Evolutionary conservation across 1,140 invertebrate species (phyloP), one percentile per base, ranked within the genome.

Genomic region (Drosophila tsacasi): DNA sequence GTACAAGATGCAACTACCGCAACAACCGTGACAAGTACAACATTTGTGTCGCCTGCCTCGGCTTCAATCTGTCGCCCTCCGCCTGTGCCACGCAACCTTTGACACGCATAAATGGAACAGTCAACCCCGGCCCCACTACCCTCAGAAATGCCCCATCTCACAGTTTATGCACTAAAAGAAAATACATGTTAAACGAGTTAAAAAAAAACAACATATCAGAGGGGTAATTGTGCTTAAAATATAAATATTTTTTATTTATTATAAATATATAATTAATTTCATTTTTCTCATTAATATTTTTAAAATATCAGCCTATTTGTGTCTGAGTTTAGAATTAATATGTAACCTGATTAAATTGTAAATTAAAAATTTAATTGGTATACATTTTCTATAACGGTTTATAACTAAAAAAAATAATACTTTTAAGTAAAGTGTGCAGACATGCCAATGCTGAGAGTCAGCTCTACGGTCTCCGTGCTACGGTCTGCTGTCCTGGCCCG

Each of bases 1-100:
- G 81, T 68, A 63, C 79, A 89, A 89, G 84, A 89, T 85, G 84
- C 78, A 89, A 82, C 85, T 89, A 89, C 85, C 85, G 84, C 84
- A 89, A 90, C 84, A 90, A 90, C 65, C 84, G 79, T 89, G 84
- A 89, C 81, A 89, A 89, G 84, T 90, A 89, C 84, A 89, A 89
- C 85, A 89, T 89, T 89, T 89, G 85, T 90, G 78, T 89, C 85
- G 81, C 74, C 81, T 82, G 83, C 76, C 69, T 75, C 65, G 67
- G 66, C 83, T 86, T 86, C 83, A 82, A 86, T 86, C 84, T 87
- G 81, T 89, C 77, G 84, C 81, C 81, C 84, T 75, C 64, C 61
- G 76, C 67, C 68, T 73, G 55, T 73, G 67, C 71, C 67, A 66
- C 78, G 74, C 85, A 90, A 90, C 85, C 85, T 90, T 90, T 90